These are phyloP conservation scores for Channallabes apus DNA, from an alignment of 2,797 vertebrate species.

Conservation along the genomic window DNA sequence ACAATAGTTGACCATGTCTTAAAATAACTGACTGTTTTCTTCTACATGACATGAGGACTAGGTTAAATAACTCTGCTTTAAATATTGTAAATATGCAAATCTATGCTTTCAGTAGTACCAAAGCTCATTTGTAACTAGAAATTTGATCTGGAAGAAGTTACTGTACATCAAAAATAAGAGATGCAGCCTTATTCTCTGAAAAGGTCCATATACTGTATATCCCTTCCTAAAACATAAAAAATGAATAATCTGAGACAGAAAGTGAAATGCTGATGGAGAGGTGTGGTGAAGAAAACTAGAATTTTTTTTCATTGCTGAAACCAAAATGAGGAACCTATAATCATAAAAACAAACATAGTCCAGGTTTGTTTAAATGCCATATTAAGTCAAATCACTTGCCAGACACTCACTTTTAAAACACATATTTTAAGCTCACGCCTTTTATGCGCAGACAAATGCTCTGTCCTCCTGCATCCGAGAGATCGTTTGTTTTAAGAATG, in stretches of 20 bases:
- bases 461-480: conserved; percentile 3
- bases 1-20: no score
- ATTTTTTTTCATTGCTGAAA: conserved; percentile 11
- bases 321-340: conserved; percentile 30
- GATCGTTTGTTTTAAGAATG: background rate
- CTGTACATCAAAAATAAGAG: background rate
- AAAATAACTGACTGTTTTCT: no score
- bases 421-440: conserved; percentile 7
- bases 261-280: conserved; percentile 20
- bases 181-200: background rate
- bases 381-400: conserved; percentile 15
- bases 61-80: background rate
- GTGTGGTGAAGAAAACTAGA: conserved; percentile 20
- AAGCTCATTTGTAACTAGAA: conserved; percentile 4
- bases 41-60: background rate
- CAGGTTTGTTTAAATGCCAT: conserved; percentile 23
- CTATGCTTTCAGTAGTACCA: background rate
- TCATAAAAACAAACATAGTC: conserved; percentile 33
- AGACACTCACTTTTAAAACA: conserved; percentile 14
- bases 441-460: background rate
- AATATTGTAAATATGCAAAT: conserved; percentile 1
- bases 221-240: conserved; percentile 1
- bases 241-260: background rate
- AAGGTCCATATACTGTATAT: background rate
- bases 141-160: background rate